A percentile compares a stretch with the other conserved stretches of the same genome.
These are phyloP conservation scores for Cryptotis parvus DNA, from an alignment of 2,113 vertebrate genomes.

Conservation along the genomic window DNA sequence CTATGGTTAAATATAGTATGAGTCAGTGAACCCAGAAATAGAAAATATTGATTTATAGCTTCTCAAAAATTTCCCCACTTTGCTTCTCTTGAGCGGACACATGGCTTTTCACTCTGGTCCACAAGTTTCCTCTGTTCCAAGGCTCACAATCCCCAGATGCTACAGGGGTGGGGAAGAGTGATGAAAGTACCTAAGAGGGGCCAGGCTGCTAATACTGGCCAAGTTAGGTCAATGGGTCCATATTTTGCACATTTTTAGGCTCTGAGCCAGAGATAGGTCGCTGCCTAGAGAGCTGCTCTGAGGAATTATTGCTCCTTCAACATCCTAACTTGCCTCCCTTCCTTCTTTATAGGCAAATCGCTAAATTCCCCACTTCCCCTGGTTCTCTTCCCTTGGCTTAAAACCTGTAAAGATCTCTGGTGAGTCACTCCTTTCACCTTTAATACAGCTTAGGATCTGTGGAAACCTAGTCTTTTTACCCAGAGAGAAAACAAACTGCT, in stretches of 20 bases:
- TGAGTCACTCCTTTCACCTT: not conserved
- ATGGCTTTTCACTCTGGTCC: not conserved
- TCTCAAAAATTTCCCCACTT: not conserved
- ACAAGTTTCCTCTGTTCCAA: not conserved
- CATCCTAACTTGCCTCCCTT: too few relatives aligned
- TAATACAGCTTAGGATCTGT: too few relatives aligned
- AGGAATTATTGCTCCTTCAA: too few relatives aligned
- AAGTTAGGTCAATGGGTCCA: not conserved
- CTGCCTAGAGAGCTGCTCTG: too few relatives aligned
- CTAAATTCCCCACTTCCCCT: not conserved
- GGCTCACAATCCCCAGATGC: not conserved
- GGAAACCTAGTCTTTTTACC: not conserved
- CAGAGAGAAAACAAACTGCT: not conserved
- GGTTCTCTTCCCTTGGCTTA: not conserved
- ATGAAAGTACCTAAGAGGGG: not conserved
- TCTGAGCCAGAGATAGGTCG: not conserved
- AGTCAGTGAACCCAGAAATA: not conserved
- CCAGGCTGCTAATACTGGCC: not conserved
- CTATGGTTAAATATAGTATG: not conserved
- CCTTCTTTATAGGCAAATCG: not conserved
- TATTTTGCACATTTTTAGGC: not conserved
- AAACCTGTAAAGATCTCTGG: not conserved
- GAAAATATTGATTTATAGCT: not conserved
- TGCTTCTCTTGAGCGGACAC: not conserved
- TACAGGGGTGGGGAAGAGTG: too few relatives aligned